Conservation (phyloP, 2,888 invertebrate species). For the Rotaria magnacalcarata region DNA sequence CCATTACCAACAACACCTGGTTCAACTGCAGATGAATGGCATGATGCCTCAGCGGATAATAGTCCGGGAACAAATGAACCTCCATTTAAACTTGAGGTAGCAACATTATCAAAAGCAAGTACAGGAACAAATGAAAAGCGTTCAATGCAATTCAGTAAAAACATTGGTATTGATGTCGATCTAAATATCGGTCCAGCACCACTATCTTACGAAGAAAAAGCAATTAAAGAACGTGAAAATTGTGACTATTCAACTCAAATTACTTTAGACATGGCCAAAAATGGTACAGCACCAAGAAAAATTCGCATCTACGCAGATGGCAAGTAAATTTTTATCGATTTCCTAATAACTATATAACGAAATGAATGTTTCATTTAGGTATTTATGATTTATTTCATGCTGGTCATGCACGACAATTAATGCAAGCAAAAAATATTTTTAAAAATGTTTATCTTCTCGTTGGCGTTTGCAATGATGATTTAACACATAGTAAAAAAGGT, state of each 20-base stretch:
- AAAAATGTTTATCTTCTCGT: slow-evolving; percentile 93
- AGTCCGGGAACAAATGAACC: not conserved
- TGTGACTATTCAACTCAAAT: slow-evolving; percentile 79
- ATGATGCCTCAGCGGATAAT: not conserved
- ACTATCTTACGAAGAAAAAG: slow-evolving; percentile 78
- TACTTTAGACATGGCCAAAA: slow-evolving; percentile 75
- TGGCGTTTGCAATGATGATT: slow-evolving; percentile 77
- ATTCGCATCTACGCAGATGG: slow-evolving; percentile 96
- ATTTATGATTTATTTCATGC: slow-evolving; percentile 98
- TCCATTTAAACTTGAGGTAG: not conserved
- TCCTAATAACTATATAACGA: not conserved
- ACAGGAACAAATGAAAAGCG: not conserved
- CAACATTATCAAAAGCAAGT: not conserved
- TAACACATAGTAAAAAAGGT: slow-evolving; percentile 86
- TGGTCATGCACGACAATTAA: slow-evolving; percentile 88
- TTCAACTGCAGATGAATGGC: not conserved
- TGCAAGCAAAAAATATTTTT: slow-evolving; percentile 92
- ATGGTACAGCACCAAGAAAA: slow-evolving; percentile 73
- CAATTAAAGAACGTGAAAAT: slow-evolving; percentile 70
- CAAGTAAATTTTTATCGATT: not conserved
- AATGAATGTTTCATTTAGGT: not conserved
- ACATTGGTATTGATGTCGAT: not conserved
- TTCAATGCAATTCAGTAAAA: slow-evolving; percentile 10
- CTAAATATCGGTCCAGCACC: slow-evolving; percentile 68
- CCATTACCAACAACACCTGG: not conserved